These are phyloP conservation scores for Amphipoea lucens DNA, from an alignment of 2,888 invertebrate species.

Conservation along the genomic window DNA sequence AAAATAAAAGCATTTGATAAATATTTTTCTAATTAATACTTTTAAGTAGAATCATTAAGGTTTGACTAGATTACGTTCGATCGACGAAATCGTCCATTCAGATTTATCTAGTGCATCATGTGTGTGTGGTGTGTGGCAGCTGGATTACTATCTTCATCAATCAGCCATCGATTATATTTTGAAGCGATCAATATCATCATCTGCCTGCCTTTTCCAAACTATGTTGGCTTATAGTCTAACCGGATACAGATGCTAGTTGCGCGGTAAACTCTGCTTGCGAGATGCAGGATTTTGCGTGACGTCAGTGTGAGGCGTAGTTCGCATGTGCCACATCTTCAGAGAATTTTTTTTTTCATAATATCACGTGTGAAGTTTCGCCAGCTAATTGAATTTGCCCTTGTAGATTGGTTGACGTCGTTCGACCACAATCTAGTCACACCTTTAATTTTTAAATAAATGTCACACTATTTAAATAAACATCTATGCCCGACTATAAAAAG, in stretches of 20 bases:
- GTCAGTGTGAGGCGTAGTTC: too few species aligned
- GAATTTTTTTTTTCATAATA: neutral
- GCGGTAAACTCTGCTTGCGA: too few species aligned
- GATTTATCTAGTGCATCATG: neutral
- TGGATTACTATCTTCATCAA: neutral
- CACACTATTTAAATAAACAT: constrained; percentile 2
- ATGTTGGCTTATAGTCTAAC: too few species aligned
- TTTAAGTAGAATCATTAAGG: constrained; percentile 25
- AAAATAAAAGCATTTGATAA: constrained; percentile 17
- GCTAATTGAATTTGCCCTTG: neutral
- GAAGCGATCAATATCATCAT: neutral
- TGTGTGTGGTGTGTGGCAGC: neutral
- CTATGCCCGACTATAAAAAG: constrained; percentile 19
- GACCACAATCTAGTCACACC: neutral
- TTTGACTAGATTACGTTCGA: neutral
- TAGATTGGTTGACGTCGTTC: too few species aligned
- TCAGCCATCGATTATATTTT: neutral
- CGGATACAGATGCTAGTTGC: too few species aligned
- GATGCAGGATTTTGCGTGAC: too few species aligned
- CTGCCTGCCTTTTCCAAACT: too few species aligned
- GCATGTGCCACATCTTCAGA: too few species aligned
- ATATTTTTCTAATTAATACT: constrained; percentile 38
- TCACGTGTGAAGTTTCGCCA: neutral
- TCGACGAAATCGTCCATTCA: neutral
- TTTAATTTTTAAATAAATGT: constrained; percentile 3